Evolutionary conservation across 92 coral and sea anemone genomes (phyloP).

Genomic region (Paragorgia papillata): DNA sequence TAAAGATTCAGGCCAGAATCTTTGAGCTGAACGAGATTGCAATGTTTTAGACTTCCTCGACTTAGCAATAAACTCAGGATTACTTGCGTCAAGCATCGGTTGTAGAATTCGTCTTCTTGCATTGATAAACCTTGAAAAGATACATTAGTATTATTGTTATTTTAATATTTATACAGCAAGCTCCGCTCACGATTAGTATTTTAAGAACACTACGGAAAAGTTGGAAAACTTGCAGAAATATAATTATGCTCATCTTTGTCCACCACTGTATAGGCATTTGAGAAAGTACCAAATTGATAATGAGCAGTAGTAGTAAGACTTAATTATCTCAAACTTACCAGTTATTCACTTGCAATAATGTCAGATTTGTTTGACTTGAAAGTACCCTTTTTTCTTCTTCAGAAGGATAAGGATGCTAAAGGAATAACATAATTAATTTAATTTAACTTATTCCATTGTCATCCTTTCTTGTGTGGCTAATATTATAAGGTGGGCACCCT

Average conservation of each 20-base stretch:
- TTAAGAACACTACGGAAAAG: background rate
- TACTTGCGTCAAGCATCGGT: constrained; percentile 98
- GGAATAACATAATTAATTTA: background rate
- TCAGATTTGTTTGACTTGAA: constrained; percentile 86
- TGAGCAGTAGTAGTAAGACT: background rate
- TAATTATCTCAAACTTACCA: constrained; percentile 67
- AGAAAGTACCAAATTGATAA: too few species aligned
- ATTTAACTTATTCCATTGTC: background rate
- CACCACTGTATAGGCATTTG: too few species aligned
- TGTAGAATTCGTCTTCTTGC: constrained; percentile 96
- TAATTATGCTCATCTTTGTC: too few species aligned
- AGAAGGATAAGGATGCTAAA: constrained; percentile 96
- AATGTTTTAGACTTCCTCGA: constrained; percentile 84
- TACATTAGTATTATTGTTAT: too few species aligned
- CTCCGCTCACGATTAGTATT: too few species aligned
- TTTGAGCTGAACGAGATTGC: constrained; percentile 91
- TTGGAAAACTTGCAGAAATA: too few species aligned
- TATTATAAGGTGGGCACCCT: too few species aligned
- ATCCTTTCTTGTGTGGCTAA: too few species aligned
- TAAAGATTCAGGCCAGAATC: constrained; percentile 98
- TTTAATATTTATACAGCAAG: too few species aligned
- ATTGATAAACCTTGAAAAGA: constrained; percentile 83
- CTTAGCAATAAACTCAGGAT: constrained; percentile 82
- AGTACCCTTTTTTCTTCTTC: constrained; percentile 97
- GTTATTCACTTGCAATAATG: constrained; percentile 95